These are phyloP conservation scores for Laupala kohalensis DNA, from an alignment of 1,140 invertebrate species.

Conservation along the genomic window DNA sequence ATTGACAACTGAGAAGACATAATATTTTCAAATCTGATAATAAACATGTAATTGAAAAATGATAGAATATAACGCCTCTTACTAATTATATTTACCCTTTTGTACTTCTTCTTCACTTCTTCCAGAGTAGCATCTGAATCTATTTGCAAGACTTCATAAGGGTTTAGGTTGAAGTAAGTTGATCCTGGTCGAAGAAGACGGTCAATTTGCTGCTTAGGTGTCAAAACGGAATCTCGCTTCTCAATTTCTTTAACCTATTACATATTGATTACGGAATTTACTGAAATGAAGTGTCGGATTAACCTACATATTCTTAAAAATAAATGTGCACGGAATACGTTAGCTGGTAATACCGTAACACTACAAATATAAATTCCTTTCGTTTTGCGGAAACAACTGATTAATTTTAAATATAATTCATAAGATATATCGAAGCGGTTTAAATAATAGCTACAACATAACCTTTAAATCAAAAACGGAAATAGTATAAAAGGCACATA, in stretches of 20 bases:
- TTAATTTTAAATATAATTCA: too few relatives aligned
- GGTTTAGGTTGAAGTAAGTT: slow-evolving; percentile 93
- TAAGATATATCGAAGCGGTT: too few relatives aligned
- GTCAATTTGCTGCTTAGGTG: slow-evolving; percentile 90
- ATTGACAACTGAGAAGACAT: slow-evolving; percentile 65
- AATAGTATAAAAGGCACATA: too few relatives aligned
- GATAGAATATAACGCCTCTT: not conserved
- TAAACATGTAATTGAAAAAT: not conserved
- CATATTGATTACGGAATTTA: too few relatives aligned
- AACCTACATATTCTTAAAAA: not conserved
- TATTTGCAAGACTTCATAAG: slow-evolving; percentile 89
- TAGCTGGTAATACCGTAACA: not conserved
- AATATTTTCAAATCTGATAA: slow-evolving; percentile 7
- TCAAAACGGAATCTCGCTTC: slow-evolving; percentile 78
- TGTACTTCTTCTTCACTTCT: slow-evolving; percentile 93
- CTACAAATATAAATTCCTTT: not conserved
- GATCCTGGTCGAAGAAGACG: slow-evolving; percentile 81
- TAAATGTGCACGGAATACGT: not conserved
- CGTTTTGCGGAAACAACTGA: not conserved
- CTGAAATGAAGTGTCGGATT: not conserved
- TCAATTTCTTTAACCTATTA: slow-evolving; percentile 91
- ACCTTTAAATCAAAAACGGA: too few relatives aligned
- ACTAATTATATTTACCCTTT: slow-evolving; percentile 42
- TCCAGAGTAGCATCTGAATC: slow-evolving; percentile 79
- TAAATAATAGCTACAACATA: too few relatives aligned